Conservation (phyloP, 2,888 invertebrate species). For the Drosophila basisetae region DNA sequence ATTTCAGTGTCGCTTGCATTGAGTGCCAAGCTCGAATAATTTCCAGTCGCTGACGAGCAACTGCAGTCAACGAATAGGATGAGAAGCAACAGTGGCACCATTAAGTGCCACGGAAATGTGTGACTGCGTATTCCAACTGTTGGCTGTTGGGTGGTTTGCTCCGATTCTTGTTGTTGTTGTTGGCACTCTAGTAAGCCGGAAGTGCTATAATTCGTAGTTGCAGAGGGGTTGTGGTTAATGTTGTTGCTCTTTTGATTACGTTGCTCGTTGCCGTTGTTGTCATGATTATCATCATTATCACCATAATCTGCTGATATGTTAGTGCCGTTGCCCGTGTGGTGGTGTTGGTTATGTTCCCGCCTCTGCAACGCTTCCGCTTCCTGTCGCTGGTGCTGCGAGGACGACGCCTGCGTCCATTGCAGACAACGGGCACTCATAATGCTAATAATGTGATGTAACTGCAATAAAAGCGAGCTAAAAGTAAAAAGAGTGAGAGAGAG, state of each 20-base stretch:
- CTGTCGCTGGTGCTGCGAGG: slow-evolving; percentile 34
- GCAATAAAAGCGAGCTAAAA: slow-evolving; percentile 23
- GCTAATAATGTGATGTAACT: slow-evolving; percentile 43
- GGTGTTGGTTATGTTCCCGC: slow-evolving; percentile 58
- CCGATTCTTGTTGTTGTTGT: slow-evolving; percentile 13
- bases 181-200: slow-evolving; percentile 55
- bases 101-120: slow-evolving; percentile 22
- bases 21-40: slow-evolving; percentile 43
- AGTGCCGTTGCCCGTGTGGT: slow-evolving; percentile 42
- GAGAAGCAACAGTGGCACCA: slow-evolving; percentile 21
- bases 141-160: slow-evolving; percentile 21
- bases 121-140: slow-evolving; percentile 9
- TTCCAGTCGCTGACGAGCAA: slow-evolving; percentile 40
- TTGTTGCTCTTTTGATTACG: slow-evolving; percentile 48
- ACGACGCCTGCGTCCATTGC: slow-evolving; percentile 34
- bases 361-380: slow-evolving; percentile 44
- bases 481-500: not conserved
- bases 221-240: slow-evolving; percentile 17
- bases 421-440: slow-evolving; percentile 41
- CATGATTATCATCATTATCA: slow-evolving; percentile 38
- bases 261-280: slow-evolving; percentile 9
- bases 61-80: slow-evolving; percentile 28
- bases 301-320: slow-evolving; percentile 75
- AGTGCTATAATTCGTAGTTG: slow-evolving; percentile 62
- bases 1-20: slow-evolving; percentile 60